Conservation (phyloP, 2,797 vertebrate species). For the Acrossocheilus fasciatus region DNA sequence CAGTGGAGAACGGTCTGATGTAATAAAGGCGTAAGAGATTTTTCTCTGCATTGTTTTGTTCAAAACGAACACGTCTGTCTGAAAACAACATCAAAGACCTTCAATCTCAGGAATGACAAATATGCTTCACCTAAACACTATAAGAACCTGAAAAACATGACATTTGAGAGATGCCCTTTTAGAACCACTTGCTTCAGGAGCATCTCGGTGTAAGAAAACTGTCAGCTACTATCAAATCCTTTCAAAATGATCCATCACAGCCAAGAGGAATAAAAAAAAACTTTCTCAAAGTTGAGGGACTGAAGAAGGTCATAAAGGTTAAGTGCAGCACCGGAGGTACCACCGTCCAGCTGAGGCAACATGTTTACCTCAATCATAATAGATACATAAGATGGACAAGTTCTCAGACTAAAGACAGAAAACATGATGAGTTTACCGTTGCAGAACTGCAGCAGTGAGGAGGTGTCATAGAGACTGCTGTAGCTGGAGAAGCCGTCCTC, state of each 20-base stretch:
- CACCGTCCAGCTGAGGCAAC: not conserved
- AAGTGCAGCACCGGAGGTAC: not conserved
- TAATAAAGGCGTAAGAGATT: conserved; percentile 19
- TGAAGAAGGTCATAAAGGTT: conserved; percentile 16
- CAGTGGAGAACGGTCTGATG: not conserved
- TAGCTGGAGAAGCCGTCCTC: conserved; percentile 98
- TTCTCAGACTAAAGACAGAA: conserved; percentile 15
- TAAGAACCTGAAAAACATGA: not conserved
- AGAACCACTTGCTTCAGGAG: not conserved
- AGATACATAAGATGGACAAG: conserved; percentile 8
- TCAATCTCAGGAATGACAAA: not conserved
- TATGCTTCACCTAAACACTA: not conserved
- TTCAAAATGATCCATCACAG: not conserved
- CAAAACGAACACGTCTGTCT: not conserved
- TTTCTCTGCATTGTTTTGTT: not conserved
- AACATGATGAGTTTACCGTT: conserved; percentile 84
- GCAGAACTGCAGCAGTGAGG: conserved; percentile 97
- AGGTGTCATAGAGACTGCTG: conserved; percentile 97
- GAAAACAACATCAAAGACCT: not conserved
- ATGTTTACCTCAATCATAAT: conserved; percentile 9
- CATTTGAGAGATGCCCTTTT: not conserved
- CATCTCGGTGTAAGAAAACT: not conserved
- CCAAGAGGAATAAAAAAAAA: not conserved
- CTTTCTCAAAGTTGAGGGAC: conserved; percentile 3
- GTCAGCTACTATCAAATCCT: not conserved